Conservation (phyloP, 2,888 invertebrate species). For the Ectobius pallidus region DNA sequence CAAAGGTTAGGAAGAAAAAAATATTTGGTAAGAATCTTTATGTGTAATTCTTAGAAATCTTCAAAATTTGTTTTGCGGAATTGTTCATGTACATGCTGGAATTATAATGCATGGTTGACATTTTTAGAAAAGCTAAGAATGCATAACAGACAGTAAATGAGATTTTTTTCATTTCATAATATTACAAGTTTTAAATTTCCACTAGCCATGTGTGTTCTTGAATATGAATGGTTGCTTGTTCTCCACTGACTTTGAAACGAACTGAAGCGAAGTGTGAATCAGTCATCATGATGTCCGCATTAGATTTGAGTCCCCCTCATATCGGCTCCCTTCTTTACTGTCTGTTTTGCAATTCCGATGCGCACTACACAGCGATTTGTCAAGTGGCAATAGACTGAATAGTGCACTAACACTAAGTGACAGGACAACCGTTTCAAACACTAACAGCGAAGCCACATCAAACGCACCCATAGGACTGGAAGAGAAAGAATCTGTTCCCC, state of each 20-base stretch:
- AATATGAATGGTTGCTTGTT: neutral
- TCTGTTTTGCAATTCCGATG: conserved; percentile 29
- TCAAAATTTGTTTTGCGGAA: no score
- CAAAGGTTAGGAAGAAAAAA: no score
- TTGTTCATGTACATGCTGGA: no score
- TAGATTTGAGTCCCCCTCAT: conserved; percentile 40
- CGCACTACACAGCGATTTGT: conserved; percentile 7
- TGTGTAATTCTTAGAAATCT: no score
- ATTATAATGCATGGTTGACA: no score
- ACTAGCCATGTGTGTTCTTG: neutral
- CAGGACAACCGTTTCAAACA: neutral
- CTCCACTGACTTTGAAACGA: conserved; percentile 15
- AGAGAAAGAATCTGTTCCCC: no score
- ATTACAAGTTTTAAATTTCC: no score
- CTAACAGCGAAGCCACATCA: neutral
- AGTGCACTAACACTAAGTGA: neutral
- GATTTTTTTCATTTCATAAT: no score
- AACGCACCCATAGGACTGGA: no score
- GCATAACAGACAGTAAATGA: no score
- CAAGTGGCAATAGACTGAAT: neutral
- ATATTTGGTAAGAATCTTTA: no score
- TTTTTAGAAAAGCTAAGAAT: no score
- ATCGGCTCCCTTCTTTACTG: conserved; percentile 37
- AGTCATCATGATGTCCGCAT: conserved; percentile 18
- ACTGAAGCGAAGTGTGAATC: conserved; percentile 19